Evolutionary conservation across 2,888 invertebrate species (phyloP), one percentile per base, ranked within the genome.

Genomic region (Tiphia femorata): DNA sequence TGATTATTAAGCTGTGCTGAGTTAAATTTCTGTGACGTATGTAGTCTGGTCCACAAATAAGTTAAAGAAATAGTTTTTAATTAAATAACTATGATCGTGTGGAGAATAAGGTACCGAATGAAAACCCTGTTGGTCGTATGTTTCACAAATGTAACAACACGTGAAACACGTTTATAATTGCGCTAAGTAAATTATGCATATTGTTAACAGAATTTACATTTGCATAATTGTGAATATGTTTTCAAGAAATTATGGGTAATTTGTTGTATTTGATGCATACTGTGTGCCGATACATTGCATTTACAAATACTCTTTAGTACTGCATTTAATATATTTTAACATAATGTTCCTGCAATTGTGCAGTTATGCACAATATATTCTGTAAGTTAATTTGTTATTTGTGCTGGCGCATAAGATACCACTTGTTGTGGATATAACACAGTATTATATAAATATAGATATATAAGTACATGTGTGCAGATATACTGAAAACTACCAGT

Each of bases 21-120:
- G 57, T 46, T 49, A 48, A 19, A 44, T 29, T 44, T 44, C 40
- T 44, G 27, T 55, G 30, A 43, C 47, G 54, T 12, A 47, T 58
- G 55, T 65, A 60, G 51, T 66, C 54, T 19, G 46, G 53, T 50
- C n/a, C n/a, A n/a, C n/a, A n/a, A n/a, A n/a, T n/a, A n/a, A n/a
- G n/a, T n/a, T n/a, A n/a, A n/a, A n/a, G n/a, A n/a, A n/a, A n/a
- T n/a, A n/a, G n/a, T n/a, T n/a, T n/a, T n/a, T n/a, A n/a, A n/a
- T n/a, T n/a, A n/a, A n/a, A n/a, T n/a, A n/a, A n/a, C n/a, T n/a
- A n/a, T n/a, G n/a, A n/a, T n/a, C n/a, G n/a, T n/a, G n/a, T n/a
- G n/a, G n/a, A n/a, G n/a, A n/a, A n/a, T n/a, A n/a, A n/a, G n/a
- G n/a, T n/a, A n/a, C n/a, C n/a, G n/a, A n/a, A n/a, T n/a, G n/a